A percentile compares a stretch with the other conserved stretches of the same genome.
These are phyloP conservation scores for Opisthocomus hoazin DNA, from an alignment of 2,113 vertebrate species.

Conservation along the genomic window DNA sequence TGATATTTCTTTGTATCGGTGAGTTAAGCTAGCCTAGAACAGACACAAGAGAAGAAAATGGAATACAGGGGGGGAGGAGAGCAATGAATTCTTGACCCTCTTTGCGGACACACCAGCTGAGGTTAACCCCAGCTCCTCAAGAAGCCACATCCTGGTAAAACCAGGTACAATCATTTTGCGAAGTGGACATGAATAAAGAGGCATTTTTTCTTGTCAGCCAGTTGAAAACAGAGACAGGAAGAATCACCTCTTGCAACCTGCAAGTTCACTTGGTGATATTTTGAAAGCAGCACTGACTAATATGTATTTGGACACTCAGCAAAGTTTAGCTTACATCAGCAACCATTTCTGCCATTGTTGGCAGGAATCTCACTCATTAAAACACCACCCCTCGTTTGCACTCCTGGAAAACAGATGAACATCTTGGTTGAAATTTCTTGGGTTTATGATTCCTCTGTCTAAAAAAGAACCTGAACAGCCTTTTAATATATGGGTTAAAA, in stretches of 20 bases:
- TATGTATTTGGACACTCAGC: accelerated
- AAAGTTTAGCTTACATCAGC: neutral
- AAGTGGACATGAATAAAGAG: neutral
- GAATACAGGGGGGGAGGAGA: neutral
- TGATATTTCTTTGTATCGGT: neutral
- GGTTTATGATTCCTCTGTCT: neutral
- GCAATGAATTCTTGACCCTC: neutral
- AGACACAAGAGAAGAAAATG: neutral
- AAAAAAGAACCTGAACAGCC: neutral
- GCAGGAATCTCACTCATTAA: neutral
- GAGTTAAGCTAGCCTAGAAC: neutral
- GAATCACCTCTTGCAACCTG: neutral
- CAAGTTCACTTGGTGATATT: neutral
- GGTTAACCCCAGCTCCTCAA: neutral
- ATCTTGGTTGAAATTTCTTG: neutral
- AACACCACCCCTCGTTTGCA: neutral
- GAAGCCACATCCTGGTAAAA: neutral
- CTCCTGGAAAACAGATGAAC: neutral
- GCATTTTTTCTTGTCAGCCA: neutral
- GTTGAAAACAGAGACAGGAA: neutral
- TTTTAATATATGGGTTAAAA: neutral
- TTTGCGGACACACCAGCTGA: accelerated
- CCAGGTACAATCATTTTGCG: neutral
- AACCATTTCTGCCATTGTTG: neutral
- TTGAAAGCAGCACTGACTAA: neutral